Evolutionary conservation across 2,888 invertebrate species (phyloP).

Genomic region (Nymphalis c-album): DNA sequence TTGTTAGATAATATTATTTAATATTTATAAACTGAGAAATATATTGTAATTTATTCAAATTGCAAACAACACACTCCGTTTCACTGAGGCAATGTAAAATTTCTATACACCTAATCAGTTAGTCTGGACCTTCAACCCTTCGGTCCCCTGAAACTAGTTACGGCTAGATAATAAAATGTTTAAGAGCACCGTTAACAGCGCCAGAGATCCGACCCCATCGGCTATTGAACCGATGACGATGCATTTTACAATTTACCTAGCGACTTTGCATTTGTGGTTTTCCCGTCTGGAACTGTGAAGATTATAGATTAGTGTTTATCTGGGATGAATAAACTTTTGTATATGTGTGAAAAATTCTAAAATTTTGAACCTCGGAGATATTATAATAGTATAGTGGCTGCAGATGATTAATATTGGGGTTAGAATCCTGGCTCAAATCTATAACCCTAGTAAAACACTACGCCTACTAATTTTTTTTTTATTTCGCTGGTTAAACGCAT

Average conservation of each 20-base stretch:
- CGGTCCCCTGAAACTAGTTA: constrained; percentile 30
- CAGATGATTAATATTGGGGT: no score
- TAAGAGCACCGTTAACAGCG: constrained; percentile 13
- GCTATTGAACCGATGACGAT: constrained; percentile 31
- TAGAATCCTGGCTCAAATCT: no score
- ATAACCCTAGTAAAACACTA: no score
- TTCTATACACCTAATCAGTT: constrained; percentile 17
- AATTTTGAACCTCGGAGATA: no score
- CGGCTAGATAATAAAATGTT: constrained; percentile 31
- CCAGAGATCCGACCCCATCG: constrained; percentile 11
- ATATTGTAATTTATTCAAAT: no score
- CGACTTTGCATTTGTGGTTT: constrained; percentile 33
- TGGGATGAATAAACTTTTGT: background rate
- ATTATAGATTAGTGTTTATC: constrained; percentile 6
- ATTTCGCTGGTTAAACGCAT: no score
- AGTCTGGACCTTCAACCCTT: constrained; percentile 30
- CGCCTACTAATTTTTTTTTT: no score
- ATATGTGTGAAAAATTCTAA: background rate
- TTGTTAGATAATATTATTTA: no score
- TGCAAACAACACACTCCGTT: background rate
- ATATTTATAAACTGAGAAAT: no score
- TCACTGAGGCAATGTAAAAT: constrained; percentile 1
- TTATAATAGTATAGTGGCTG: no score
- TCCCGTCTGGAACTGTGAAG: constrained; percentile 24
- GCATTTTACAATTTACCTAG: constrained; percentile 34